Base-by-base conservation (phyloP, 1,140 invertebrate genomes). In the Lerema accius region DNA sequence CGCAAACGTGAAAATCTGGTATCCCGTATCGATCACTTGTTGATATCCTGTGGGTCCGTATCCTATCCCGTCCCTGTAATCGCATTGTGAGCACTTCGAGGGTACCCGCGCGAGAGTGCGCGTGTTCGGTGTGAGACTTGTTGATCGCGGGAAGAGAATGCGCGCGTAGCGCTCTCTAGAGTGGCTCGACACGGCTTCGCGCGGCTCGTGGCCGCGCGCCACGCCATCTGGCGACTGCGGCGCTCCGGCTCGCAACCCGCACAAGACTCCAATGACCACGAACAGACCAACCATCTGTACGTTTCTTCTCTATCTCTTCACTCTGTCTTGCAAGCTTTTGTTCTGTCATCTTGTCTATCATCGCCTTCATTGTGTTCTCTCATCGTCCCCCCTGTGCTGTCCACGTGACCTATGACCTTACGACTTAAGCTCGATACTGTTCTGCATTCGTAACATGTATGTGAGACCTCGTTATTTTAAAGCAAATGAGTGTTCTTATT, bases 171-270 rank as follows among this genome's bases (percentile, higher is more conserved):
- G 84, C 71, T 74, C 70, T 63, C 74, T 73, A 89, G 71, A 61
- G 92, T 93, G 93, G 93, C 93, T 91, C 92, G 92, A 68, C 92
- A 93, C 92, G 92, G 92, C 65, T 92, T 93, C 80, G 92, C 92
- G 80, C 91, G 93, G 82, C 92, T 93, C 76, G 93, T 93, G 92
- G 92, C 93, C 78, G 92, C 93, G 63, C 92, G 93, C 85, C 92
- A 93, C 90, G 93, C 93, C 91, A 92, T 93, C 89, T 94, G 93
- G 92, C 91, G 93, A 73, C 89, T 93, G 74, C 91, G 93, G 69
- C 89, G 93, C 50, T 91, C 92, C 65, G 92, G 92, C 76, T 93
- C 92, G 55, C 92, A 93, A 79, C 92, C 92, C 60, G 78, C 84
- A 46, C 90, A 92, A 58, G 84, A 89, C 82, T 81, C 78, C 81